Conservation (phyloP, 2,113 vertebrate genomes). For the Engraulis encrasicolus region DNA sequence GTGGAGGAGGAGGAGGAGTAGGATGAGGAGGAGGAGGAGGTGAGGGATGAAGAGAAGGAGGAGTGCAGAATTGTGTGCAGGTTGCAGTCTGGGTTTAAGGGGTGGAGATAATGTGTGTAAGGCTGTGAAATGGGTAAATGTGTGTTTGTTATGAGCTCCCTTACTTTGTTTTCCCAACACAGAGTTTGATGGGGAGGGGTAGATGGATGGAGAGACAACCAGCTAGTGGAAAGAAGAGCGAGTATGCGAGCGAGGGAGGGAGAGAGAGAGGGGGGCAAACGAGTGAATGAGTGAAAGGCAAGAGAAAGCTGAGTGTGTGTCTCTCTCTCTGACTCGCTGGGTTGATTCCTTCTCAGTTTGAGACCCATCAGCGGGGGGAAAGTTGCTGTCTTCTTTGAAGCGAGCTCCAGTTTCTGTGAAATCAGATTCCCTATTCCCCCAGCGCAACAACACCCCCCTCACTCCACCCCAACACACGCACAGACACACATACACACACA, state of each 20-base stretch:
- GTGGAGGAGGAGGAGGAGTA: conserved; percentile 55
- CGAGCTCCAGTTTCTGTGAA: conserved; percentile 81
- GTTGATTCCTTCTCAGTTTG: conserved; percentile 80
- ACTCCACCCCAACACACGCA: not conserved
- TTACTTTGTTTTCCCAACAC: not conserved
- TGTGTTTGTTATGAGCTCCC: not conserved
- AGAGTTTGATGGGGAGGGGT: not conserved
- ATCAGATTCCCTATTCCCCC: conserved; percentile 79
- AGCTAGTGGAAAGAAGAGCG: not conserved
- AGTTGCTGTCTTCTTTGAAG: conserved; percentile 80
- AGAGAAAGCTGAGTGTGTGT: not conserved
- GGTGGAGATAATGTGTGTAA: not conserved
- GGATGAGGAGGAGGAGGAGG: conserved; percentile 32
- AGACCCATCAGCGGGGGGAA: conserved; percentile 77
- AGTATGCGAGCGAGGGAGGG: conserved; percentile 20
- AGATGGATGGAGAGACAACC: not conserved
- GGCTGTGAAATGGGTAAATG: not conserved
- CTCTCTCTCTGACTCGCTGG: conserved; percentile 70
- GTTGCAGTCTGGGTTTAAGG: too few relatives aligned
- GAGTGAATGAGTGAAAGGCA: conserved; percentile 35
- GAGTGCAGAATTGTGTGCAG: conserved; percentile 38
- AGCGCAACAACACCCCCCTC: conserved; percentile 49
- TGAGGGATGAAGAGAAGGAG: not conserved
- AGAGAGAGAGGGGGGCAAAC: conserved; percentile 32
- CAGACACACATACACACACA: too few relatives aligned